Evolutionary conservation across 2,888 invertebrate genomes (phyloP), one percentile per base, ranked within the genome.

Genomic region (Prosapia bicincta): DNA sequence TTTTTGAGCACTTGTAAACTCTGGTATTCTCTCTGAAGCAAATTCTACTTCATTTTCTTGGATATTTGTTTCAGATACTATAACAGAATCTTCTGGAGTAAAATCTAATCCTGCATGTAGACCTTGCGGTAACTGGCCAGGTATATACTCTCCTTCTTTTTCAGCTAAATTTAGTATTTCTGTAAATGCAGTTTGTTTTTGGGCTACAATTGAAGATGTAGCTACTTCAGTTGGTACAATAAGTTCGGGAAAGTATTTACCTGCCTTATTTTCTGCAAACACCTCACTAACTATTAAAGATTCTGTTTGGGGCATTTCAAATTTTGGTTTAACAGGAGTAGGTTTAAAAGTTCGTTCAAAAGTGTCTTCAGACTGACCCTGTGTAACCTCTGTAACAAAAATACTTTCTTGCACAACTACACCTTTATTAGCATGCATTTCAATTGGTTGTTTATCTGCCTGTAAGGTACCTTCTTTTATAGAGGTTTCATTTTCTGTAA

Each of bases 151-250:
- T 1, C 90, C 91, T 86, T 93, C 93, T 78, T 88, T 88, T 85
- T 93, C 93, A 77, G 91, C 89, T 0, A 90, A 88, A 81, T 90
- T 84, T 80, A 89, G 90, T 82, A 90, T 88, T 84, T 90, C 88
- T 20, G 91, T 91, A 0, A 80, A 82, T 3, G 89, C 84, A 67
- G 91, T 83, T 83, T 91, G 90, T 82, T 89, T 90, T 79, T 91
- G 91, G 13, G 91, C 86, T 30, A 91, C 86, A 0, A 93, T 84
- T 76, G 89, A 87, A 83, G 89, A 87, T 26, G 88, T 89, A 3
- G 93, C 94, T 10, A 89, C 87, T 88, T 94, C 93, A 1, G 93
- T 93, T 0, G 93, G 91, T 1, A 93, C 93, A 82, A 93, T 91
- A 71, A 92, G 84, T 84, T 93, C 92, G 2, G 93, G 93, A 83